Evolutionary conservation across 2,888 invertebrate genomes (phyloP).

Genomic region (Ochropleura plecta): DNA sequence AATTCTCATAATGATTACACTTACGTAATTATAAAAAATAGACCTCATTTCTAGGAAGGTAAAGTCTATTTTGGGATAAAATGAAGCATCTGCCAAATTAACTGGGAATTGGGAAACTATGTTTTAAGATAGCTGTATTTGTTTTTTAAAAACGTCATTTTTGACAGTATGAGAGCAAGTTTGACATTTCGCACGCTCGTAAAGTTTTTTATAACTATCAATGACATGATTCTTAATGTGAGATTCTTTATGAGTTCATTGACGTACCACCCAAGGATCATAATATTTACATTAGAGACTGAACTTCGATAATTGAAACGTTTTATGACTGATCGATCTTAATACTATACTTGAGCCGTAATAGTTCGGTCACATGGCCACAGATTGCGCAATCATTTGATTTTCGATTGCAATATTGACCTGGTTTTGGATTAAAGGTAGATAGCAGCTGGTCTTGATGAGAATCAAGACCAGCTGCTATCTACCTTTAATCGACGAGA

Average conservation of each 20-base stretch:
- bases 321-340: conserved; percentile 45
- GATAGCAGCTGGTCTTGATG: no score
- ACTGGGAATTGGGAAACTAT: conserved; percentile 11
- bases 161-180: conserved; percentile 11
- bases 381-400: not conserved
- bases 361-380: not conserved
- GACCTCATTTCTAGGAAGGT: conserved; percentile 13
- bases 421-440: no score
- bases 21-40: conserved; percentile 33
- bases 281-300: conserved; percentile 37
- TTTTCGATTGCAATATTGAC: not conserved
- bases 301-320: conserved; percentile 34
- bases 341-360: not conserved
- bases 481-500: no score
- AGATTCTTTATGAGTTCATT: conserved; percentile 39
- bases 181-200: conserved; percentile 40
- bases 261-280: conserved; percentile 43
- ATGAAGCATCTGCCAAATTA: not conserved
- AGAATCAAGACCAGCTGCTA: not conserved
- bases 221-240: conserved; percentile 21
- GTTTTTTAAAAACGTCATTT: not conserved
- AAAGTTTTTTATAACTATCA: conserved; percentile 30
- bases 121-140: conserved; percentile 12
- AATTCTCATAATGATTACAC: conserved; percentile 58
- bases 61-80: conserved; percentile 23